Evolutionary conservation across 1,140 invertebrate species (phyloP).

Genomic region (Chlorops oryzae): DNA sequence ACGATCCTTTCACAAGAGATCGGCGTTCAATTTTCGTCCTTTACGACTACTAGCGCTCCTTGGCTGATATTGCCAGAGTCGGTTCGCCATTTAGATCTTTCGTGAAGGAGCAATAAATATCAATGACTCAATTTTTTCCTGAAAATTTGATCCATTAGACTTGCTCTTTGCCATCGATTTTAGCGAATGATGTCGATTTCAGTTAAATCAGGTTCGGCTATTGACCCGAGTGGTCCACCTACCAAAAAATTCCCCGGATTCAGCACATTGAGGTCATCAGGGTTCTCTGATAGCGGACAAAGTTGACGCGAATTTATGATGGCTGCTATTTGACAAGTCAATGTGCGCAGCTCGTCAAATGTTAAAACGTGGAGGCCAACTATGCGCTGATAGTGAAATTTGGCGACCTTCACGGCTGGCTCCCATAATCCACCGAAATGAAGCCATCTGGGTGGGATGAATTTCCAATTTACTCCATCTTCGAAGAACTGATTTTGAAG

Average conservation of each 20-base stretch:
- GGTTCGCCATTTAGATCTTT: conserved; percentile 4
- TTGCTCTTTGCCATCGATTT: conserved; percentile 4
- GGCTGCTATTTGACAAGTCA: too few species aligned
- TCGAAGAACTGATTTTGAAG: too few species aligned
- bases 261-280: conserved; percentile 5
- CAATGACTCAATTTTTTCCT: conserved; percentile 7
- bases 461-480: too few species aligned
- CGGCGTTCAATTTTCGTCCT: conserved; percentile 13
- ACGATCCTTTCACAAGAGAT: too few species aligned
- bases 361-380: not conserved
- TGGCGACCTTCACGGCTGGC: conserved; percentile 8
- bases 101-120: conserved; percentile 7
- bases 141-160: conserved; percentile 7
- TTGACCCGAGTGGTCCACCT: conserved; percentile 21
- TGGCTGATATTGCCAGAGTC: not conserved
- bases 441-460: too few species aligned
- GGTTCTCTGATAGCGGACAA: conserved; percentile 7
- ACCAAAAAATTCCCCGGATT: conserved; percentile 10
- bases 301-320: too few species aligned
- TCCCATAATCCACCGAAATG: too few species aligned
- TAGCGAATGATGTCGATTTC: conserved; percentile 6
- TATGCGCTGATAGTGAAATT: conserved; percentile 6
- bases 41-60: conserved; percentile 6
- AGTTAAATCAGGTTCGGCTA: conserved; percentile 23
- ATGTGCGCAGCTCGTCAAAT: conserved; percentile 11